Conservation (phyloP, 2,888 invertebrate species). For the Plutella xylostella region DNA sequence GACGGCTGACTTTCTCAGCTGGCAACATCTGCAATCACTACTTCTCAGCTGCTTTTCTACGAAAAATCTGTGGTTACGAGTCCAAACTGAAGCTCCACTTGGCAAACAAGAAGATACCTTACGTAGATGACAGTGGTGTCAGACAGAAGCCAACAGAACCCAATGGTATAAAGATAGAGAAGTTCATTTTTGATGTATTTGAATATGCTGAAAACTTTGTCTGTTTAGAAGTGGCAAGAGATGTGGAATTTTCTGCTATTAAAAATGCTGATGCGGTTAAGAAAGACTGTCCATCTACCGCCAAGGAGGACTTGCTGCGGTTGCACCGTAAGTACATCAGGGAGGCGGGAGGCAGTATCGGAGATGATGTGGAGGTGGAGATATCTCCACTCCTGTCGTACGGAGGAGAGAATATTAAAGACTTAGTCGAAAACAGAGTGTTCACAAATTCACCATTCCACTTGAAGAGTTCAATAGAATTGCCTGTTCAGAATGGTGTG, state of each 20-base stretch:
- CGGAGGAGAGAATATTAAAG: slow-evolving; percentile 85
- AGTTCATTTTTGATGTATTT: slow-evolving; percentile 99
- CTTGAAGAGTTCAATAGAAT: slow-evolving; percentile 57
- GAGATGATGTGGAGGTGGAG: slow-evolving; percentile 79
- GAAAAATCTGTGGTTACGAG: slow-evolving; percentile 80
- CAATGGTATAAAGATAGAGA: slow-evolving; percentile 99
- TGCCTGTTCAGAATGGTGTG: slow-evolving; percentile 35
- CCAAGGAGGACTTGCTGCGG: slow-evolving; percentile 79
- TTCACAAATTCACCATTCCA: slow-evolving; percentile 75
- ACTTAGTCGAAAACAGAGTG: slow-evolving; percentile 73
- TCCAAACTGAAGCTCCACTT: slow-evolving; percentile 88
- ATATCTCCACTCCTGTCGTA: slow-evolving; percentile 93
- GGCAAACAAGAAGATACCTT: slow-evolving; percentile 97
- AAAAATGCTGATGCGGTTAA: slow-evolving; percentile 92
- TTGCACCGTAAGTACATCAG: slow-evolving; percentile 85
- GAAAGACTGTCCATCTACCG: slow-evolving; percentile 93
- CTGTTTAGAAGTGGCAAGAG: slow-evolving; percentile 91
- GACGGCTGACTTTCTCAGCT: slow-evolving; percentile 88
- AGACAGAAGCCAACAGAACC: slow-evolving; percentile 81
- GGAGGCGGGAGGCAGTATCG: slow-evolving; percentile 83
- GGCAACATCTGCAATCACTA: slow-evolving; percentile 99
- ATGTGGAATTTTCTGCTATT: slow-evolving; percentile 96
- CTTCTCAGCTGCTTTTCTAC: slow-evolving; percentile 89
- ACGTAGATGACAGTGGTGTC: slow-evolving; percentile 77
- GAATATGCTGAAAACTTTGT: slow-evolving; percentile 91